Evolutionary conservation across 2,113 vertebrate genomes (phyloP), one percentile per base, ranked within the genome.

Genomic region (Centropus unirufus): DNA sequence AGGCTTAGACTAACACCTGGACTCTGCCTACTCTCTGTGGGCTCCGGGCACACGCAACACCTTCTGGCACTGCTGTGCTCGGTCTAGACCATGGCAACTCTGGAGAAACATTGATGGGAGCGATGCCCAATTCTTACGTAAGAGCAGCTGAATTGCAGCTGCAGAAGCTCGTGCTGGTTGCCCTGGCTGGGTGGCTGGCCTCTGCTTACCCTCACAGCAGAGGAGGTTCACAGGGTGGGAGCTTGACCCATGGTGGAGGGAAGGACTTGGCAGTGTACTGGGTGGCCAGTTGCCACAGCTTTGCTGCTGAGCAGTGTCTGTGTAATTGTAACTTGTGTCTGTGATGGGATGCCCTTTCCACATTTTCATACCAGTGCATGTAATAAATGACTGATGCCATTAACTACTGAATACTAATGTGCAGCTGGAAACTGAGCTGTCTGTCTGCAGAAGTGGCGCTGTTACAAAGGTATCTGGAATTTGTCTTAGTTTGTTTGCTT

Each of bases 191-290:
- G 24, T 69, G n/a, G 1, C 64, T 74, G 54, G 8, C 2, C 0
- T 57, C 49, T 61, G 44, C 54, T n/a, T 4, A 3, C 24, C 23
- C 58, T 29, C 0, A 1, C 24, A 14, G n/a, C 1, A 2, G 29
- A n/a, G 18, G 18, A 27, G 34, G 19, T 32, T 87, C 55, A 26
- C 4, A 5, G 30, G 14, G 4, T 39, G 49, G 42, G 44, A 76
- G 62, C 47, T 83, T 83, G 62, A n/a, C 13, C 67, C 17, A 2
- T 3, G 27, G 20, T 1, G 2, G 29, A 27, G 20, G 8, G 12
- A 22, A 47, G 6, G 36, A 9, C 23, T 44, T 42, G 14, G 24
- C 13, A 2, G 2, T 7, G 44, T 11, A 6, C 61, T 68, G 17
- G 22, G 36, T n/a, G 58, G 21, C 23, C 57, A 17, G 0, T 23